Evolutionary conservation across 2,888 invertebrate genomes (phyloP).

Genomic region (Dolichopus griseipennis): DNA sequence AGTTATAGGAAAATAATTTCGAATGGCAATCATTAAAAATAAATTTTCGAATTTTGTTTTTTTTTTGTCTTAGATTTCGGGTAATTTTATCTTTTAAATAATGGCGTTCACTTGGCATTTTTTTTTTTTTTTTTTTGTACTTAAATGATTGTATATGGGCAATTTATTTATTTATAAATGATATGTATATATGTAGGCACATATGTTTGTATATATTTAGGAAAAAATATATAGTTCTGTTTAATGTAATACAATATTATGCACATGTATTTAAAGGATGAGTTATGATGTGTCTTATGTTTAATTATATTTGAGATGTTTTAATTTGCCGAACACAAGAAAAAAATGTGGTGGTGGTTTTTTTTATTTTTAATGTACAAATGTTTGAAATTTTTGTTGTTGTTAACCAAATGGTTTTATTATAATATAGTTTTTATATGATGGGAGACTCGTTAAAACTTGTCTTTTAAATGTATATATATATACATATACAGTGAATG

Average conservation of each 20-base stretch:
- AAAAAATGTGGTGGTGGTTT: background rate
- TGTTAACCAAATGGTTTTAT: background rate
- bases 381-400: background rate
- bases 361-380: background rate
- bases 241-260: background rate
- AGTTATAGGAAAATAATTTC: background rate
- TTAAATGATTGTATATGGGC: background rate
- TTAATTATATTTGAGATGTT: background rate
- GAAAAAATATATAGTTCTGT: background rate
- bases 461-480: background rate
- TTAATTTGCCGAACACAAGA: background rate
- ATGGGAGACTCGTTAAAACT: background rate
- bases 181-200: background rate
- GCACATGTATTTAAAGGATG: conserved; percentile 6
- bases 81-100: background rate
- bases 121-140: no score
- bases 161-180: background rate
- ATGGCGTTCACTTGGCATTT: conserved; percentile 3
- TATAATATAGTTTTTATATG: background rate
- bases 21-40: conserved; percentile 1
- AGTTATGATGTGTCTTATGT: conserved; percentile 1
- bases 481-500: background rate
- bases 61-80: background rate
- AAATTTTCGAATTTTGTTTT: background rate
- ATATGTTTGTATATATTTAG: background rate